Evolutionary conservation across 2,113 vertebrate species (phyloP).

Genomic region (Xiphophorus hellerii): DNA sequence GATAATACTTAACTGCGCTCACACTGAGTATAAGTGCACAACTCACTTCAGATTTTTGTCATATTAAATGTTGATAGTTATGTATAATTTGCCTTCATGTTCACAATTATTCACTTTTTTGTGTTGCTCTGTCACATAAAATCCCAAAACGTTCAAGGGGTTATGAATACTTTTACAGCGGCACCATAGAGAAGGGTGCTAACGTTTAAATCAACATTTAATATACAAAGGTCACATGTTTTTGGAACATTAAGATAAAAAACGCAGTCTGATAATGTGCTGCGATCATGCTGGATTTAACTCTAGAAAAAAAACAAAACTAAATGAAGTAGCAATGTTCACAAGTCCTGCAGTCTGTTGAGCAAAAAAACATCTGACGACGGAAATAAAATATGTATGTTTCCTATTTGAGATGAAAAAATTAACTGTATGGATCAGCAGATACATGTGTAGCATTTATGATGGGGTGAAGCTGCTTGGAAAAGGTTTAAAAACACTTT

Average conservation of each 20-base stretch:
- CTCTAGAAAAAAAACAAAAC: conserved; percentile 1
- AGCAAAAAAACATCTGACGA: conserved; percentile 12
- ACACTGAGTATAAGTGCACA: no score
- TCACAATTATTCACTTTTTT: not conserved
- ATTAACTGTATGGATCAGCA: not conserved
- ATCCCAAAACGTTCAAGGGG: not conserved
- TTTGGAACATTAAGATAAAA: conserved; percentile 1
- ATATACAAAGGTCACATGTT: not conserved
- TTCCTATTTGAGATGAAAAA: conserved; percentile 11
- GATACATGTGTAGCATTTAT: conserved; percentile 33
- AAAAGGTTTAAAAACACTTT: not conserved
- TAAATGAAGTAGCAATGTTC: conserved; percentile 4
- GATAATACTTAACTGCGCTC: no score
- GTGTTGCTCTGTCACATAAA: not conserved
- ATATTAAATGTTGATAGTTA: no score
- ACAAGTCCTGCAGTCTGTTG: not conserved
- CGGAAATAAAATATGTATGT: conserved; percentile 27
- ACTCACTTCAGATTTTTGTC: no score
- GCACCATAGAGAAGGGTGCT: not conserved
- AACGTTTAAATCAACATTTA: not conserved
- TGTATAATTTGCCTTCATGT: not conserved
- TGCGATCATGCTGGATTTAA: not conserved
- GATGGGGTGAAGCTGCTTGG: not conserved
- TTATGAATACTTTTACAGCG: not conserved
- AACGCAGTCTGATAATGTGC: not conserved